Conservation (phyloP, 2,888 invertebrate species). For the Clunio marinus region DNA sequence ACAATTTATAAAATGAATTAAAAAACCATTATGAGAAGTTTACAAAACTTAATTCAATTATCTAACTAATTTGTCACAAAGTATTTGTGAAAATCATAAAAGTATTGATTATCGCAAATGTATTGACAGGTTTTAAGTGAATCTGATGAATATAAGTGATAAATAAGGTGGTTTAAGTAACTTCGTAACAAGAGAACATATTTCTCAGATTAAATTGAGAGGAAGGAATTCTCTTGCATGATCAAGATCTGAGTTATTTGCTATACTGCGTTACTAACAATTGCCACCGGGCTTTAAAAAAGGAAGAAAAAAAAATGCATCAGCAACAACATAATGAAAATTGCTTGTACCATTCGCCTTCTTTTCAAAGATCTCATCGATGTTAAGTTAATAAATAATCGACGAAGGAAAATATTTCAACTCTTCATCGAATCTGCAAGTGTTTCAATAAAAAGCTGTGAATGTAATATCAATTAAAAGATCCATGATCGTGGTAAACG, state of each 20-base stretch:
- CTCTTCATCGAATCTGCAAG: neutral
- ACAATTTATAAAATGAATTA: too few relatives aligned
- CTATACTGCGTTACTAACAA: neutral
- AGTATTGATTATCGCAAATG: too few relatives aligned
- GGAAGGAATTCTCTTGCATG: neutral
- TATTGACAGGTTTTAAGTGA: too few relatives aligned
- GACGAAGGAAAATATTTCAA: neutral
- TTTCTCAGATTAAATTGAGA: too few relatives aligned
- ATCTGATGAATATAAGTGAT: too few relatives aligned
- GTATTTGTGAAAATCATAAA: too few relatives aligned
- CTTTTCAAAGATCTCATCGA: neutral
- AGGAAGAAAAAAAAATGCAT: too few relatives aligned
- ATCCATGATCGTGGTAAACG: too few relatives aligned
- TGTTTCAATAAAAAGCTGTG: neutral
- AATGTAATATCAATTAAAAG: neutral
- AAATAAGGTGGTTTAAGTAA: neutral
- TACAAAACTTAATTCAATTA: too few relatives aligned
- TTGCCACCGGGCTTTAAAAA: neutral
- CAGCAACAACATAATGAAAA: neutral
- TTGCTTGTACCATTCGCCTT: neutral
- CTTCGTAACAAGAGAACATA: too few relatives aligned
- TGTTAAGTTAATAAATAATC: neutral
- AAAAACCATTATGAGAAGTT: too few relatives aligned
- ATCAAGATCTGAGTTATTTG: neutral
- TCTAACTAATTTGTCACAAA: too few relatives aligned